A percentile compares a stretch with the other conserved stretches of the same genome.
These are phyloP conservation scores for Luscinia luscinia DNA, from an alignment of 2,797 vertebrate genomes.

Conservation along the genomic window DNA sequence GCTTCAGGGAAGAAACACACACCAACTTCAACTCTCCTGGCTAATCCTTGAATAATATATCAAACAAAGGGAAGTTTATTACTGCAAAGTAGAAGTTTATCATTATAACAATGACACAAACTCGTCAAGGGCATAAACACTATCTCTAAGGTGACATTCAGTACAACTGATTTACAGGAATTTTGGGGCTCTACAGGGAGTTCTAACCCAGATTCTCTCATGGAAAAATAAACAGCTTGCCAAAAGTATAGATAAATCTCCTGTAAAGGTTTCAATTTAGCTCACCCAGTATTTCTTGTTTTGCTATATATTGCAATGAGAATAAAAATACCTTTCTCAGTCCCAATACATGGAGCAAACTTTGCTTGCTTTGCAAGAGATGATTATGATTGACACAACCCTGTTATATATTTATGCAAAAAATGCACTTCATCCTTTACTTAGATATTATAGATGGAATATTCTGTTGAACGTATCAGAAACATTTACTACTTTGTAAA, in stretches of 20 bases:
- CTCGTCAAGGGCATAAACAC: constrained; percentile 2
- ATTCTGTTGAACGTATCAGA: neutral
- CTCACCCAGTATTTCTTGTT: neutral
- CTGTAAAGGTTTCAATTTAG: neutral
- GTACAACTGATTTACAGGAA: neutral
- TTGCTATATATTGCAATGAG: neutral
- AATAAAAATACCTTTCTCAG: neutral
- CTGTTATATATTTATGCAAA: neutral
- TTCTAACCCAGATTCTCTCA: constrained; percentile 4
- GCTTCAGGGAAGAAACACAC: neutral
- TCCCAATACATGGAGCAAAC: neutral
- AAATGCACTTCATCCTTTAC: neutral
- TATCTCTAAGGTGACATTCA: constrained; percentile 1
- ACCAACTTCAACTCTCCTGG: neutral
- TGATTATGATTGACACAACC: neutral
- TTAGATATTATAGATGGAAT: neutral
- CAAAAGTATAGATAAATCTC: constrained; percentile 31
- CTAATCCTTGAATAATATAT: neutral
- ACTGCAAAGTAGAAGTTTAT: neutral
- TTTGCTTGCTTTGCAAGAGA: neutral
- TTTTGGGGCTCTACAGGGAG: neutral
- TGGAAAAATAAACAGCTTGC: constrained; percentile 10
- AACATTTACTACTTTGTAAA: constrained; percentile 7
- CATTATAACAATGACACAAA: constrained; percentile 38
- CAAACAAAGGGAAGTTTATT: constrained; percentile 5